Percentiles rank a stretch among this genome's conserved stretches.
These are phyloP conservation scores for Paramormyrops hopkinsi DNA, from an alignment of 2,797 vertebrate species.

Conservation along the genomic window DNA sequence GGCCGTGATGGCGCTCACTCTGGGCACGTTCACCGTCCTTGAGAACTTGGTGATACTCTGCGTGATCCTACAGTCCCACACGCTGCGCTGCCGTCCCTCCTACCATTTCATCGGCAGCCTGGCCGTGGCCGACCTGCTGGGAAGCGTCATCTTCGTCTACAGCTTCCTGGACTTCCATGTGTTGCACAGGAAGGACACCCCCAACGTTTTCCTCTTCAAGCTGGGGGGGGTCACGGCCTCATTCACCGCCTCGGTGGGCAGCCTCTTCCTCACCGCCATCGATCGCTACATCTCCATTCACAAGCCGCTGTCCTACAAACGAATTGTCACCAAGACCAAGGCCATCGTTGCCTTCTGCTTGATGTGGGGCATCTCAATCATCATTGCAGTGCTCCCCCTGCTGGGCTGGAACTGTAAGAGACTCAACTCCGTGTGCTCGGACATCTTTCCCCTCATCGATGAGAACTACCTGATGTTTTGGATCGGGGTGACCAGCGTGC, in stretches of 20 bases:
- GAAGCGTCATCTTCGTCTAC: slow-evolving; percentile 97
- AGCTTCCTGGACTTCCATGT: slow-evolving; percentile 99
- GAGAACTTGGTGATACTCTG: slow-evolving; percentile 93
- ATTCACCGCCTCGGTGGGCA: slow-evolving; percentile 94
- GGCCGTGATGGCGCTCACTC: slow-evolving; percentile 84
- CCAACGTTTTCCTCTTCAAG: slow-evolving; percentile 95
- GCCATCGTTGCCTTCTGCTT: slow-evolving; percentile 94
- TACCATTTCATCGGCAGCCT: slow-evolving; percentile 98
- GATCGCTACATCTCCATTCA: slow-evolving; percentile 98
- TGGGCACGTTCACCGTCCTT: slow-evolving; percentile 94
- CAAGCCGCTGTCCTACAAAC: slow-evolving; percentile 89
- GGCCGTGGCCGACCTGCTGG: slow-evolving; percentile 91
- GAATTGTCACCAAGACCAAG: slow-evolving; percentile 94
- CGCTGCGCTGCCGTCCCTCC: slow-evolving; percentile 88
- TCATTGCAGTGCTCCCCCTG: slow-evolving; percentile 92
- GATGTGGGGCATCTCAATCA: slow-evolving; percentile 96
- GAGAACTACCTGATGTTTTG: slow-evolving; percentile 98
- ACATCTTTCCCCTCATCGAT: slow-evolving; percentile 96
- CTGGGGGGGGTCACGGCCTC: slow-evolving; percentile 94
- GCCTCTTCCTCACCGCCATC: slow-evolving; percentile 96
- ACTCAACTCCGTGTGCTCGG: slow-evolving; percentile 88
- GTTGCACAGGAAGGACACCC: slow-evolving; percentile 93
- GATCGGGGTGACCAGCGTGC: slow-evolving; percentile 89
- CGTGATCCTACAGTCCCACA: slow-evolving; percentile 91
- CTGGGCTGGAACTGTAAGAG: slow-evolving; percentile 99